A percentile compares a stretch with the other conserved stretches of the same genome.
Evolutionary conservation across 2,888 invertebrate genomes (phyloP).

Genomic region (Sarcophaga caerulescens): DNA sequence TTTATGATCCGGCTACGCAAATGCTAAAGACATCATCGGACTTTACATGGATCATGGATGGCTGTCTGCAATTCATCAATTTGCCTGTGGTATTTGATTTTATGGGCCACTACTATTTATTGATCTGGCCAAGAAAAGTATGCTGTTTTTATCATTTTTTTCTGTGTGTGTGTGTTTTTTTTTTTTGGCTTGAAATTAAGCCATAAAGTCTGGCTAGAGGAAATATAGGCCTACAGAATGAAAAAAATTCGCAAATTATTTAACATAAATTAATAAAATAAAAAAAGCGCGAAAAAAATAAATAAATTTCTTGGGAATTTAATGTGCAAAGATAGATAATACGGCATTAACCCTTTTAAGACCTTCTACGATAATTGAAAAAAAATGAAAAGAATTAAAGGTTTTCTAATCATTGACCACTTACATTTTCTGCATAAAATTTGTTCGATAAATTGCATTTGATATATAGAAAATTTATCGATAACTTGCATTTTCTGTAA

Average conservation of each 20-base stretch:
- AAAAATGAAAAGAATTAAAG: too few relatives aligned
- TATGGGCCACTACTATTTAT: slow-evolving; percentile 60
- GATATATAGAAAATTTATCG: too few relatives aligned
- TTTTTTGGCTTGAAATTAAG: slow-evolving; percentile 71
- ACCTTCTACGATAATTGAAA: too few relatives aligned
- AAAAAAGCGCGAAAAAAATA: neutral
- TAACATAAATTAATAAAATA: slow-evolving; percentile 51
- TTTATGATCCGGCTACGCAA: slow-evolving; percentile 40
- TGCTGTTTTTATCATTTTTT: neutral
- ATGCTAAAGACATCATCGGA: neutral
- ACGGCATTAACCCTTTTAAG: neutral
- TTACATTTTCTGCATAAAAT: too few relatives aligned
- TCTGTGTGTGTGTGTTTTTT: neutral
- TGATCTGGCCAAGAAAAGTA: slow-evolving; percentile 46
- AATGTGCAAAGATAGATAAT: neutral
- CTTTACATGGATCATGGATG: slow-evolving; percentile 6
- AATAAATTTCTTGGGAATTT: slow-evolving; percentile 20
- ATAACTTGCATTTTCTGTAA: too few relatives aligned
- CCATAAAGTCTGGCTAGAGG: slow-evolving; percentile 68
- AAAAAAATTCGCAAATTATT: slow-evolving; percentile 26
- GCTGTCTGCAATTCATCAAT: slow-evolving; percentile 46
- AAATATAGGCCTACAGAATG: neutral
- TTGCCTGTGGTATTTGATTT: slow-evolving; percentile 59
- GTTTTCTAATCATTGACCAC: too few relatives aligned
- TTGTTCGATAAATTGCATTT: too few relatives aligned